A percentile compares a stretch with the other conserved stretches of the same genome.
phyloP scores from a whole-genome alignment of 2,888 invertebrate species.

The Tortrix viridana region DNA sequence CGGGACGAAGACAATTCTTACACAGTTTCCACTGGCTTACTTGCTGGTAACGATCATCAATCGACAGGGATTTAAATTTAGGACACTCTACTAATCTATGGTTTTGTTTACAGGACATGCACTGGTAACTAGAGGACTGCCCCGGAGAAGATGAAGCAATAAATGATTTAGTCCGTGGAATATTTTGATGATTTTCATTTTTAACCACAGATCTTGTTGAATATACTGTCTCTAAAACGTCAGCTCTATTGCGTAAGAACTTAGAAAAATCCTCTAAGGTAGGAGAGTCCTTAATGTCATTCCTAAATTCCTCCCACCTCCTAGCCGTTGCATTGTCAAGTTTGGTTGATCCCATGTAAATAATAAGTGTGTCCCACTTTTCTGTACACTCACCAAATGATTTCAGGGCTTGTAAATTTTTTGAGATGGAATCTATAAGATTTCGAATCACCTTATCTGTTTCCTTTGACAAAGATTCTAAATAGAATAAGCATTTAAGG shows the following conservation, averaged over 20 bases:
- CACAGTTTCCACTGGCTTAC: neutral
- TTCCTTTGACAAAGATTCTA: neutral
- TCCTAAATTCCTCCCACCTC: slow-evolving; percentile 1
- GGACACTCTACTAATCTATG: neutral
- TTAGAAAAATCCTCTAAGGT: neutral
- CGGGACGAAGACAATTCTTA: neutral
- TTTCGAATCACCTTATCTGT: neutral
- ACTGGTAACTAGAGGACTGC: neutral
- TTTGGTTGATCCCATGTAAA: neutral
- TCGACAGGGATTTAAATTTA: neutral
- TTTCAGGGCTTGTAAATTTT: neutral
- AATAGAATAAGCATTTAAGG: neutral
- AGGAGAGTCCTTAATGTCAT: neutral
- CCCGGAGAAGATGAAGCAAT: neutral
- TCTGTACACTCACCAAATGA: neutral
- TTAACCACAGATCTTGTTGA: neutral
- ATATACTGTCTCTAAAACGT: neutral
- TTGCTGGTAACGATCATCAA: neutral
- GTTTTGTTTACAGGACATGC: neutral
- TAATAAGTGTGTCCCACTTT: neutral
- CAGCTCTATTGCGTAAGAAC: slow-evolving; percentile 2
- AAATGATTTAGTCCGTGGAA: neutral
- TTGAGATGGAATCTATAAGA: neutral
- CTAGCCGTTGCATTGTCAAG: neutral
- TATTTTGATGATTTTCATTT: neutral